phyloP scores from a whole-genome alignment of 2,797 vertebrate genomes.

The Geotrypetes seraphini region DNA sequence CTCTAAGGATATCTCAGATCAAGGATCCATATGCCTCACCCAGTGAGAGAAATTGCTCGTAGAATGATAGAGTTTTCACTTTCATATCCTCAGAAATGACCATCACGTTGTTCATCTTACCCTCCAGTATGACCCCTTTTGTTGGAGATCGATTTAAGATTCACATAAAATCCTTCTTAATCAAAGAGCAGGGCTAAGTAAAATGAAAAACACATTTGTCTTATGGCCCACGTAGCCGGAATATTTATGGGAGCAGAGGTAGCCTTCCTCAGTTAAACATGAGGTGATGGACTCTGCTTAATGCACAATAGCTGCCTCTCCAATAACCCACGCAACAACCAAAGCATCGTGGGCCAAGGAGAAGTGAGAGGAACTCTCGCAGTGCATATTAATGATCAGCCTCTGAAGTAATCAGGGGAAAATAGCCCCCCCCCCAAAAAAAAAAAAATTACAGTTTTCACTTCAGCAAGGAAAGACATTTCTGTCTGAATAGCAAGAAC shows the following conservation, averaged over 20 bases:
- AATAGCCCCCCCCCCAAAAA: constrained; percentile 36
- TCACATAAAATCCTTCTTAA: no score
- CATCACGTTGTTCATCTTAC: no score
- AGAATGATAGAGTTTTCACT: no score
- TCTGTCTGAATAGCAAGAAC: constrained; percentile 50
- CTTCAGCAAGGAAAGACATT: constrained; percentile 8
- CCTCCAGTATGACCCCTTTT: no score
- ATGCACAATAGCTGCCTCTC: constrained; percentile 65
- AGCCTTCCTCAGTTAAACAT: constrained; percentile 15
- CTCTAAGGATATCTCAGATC: no score
- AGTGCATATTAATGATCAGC: constrained; percentile 76
- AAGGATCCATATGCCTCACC: no score
- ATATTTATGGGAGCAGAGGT: constrained; percentile 22
- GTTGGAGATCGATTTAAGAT: no score
- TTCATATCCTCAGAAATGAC: no score
- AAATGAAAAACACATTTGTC: constrained; percentile 28
- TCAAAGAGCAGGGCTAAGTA: constrained; percentile 9
- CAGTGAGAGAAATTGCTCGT: no score
- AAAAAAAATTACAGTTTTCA: constrained; percentile 14
- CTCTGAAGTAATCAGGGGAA: constrained; percentile 64
- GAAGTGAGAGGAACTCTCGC: constrained; percentile 57
- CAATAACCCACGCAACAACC: constrained; percentile 73
- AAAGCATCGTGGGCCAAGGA: constrained; percentile 57
- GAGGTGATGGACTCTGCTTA: constrained; percentile 28
- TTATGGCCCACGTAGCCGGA: constrained; percentile 9